phyloP scores from a whole-genome alignment of 2,888 invertebrate genomes.

The Melangyna quadrimaculata region DNA sequence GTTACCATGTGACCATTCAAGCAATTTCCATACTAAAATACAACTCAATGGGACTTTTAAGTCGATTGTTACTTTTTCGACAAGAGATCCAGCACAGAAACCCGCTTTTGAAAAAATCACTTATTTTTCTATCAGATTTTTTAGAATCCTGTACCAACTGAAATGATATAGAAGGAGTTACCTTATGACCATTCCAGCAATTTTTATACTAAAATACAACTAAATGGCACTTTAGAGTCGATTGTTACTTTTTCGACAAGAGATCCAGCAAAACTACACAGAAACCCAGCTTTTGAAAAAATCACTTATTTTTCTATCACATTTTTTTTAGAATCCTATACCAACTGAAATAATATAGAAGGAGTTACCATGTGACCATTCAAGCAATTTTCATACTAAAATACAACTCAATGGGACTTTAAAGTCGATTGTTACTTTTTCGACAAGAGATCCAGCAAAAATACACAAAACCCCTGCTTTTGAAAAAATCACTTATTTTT shows the following conservation, averaged over 20 bases:
- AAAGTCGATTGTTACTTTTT: background rate
- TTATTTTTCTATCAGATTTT: background rate
- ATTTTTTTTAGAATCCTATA: background rate
- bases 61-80: background rate
- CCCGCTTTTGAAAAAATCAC: background rate
- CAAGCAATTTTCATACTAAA: too few relatives aligned
- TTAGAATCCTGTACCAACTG: background rate
- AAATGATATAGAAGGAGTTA: background rate
- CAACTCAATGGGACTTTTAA: too few relatives aligned
- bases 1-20: background rate
- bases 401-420: background rate
- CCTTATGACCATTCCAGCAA: background rate
- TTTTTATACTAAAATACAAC: too few relatives aligned
- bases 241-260: background rate
- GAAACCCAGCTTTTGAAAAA: background rate
- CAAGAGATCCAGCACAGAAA: background rate
- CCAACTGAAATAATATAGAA: background rate
- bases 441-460: too few relatives aligned
- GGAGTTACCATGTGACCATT: too few relatives aligned
- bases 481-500: background rate
- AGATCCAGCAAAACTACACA: background rate
- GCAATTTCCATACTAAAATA: background rate
- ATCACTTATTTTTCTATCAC: background rate
- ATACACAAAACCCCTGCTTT: too few relatives aligned
- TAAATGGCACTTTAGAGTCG: background rate